Evolutionary conservation across 2,113 vertebrate genomes (phyloP), one percentile per base, ranked within the genome.

Genomic region (Prolemur simus): DNA sequence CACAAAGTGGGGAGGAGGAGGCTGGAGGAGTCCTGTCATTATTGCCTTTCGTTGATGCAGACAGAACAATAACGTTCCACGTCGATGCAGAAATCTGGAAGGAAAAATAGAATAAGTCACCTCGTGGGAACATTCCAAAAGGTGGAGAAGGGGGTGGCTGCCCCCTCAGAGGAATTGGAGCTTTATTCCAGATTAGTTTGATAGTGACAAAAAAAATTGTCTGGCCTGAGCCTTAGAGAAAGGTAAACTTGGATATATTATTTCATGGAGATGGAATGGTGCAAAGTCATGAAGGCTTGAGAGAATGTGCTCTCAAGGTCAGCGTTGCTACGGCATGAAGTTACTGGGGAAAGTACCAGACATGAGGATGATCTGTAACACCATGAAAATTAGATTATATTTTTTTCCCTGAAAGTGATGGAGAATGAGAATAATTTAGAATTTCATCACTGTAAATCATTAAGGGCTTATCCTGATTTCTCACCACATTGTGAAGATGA

Each of bases 301-400:
- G 76, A 29, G 13, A 52, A 45, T 4, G 3, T n/a, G 25, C 18
- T 45, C 56, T 39, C 18, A 32, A 25, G 78, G 18, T 81, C 64
- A 64, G 8, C 4, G 25, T 12, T n/a, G 17, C 45, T 56, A 13
- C 5, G 32, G 12, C 2, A 25, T 87, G 5, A 52, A 42, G 64
- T 52, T 25, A 2, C 11, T 21, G 25, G 11, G 23, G 63, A 6
- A 69, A 45, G 3, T 8, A 0, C 0, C 5, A 11, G 32, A 52
- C 27, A 58, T 25, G 11, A 52, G 39, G 49, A 1, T n/a, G 4
- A 39, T 49, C 34, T n/a, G 21, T 63, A 8, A 37, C 15, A 17
- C 47, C 13, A 4, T 37, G 29, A 45, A 29, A 66, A 25, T 10
- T n/a, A 10, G 37, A 29, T 71, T 21, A 18, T 80, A 13, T 4